Base-by-base conservation (phyloP, 2,888 invertebrate genomes). In the Neoaliturus tenellus region DNA sequence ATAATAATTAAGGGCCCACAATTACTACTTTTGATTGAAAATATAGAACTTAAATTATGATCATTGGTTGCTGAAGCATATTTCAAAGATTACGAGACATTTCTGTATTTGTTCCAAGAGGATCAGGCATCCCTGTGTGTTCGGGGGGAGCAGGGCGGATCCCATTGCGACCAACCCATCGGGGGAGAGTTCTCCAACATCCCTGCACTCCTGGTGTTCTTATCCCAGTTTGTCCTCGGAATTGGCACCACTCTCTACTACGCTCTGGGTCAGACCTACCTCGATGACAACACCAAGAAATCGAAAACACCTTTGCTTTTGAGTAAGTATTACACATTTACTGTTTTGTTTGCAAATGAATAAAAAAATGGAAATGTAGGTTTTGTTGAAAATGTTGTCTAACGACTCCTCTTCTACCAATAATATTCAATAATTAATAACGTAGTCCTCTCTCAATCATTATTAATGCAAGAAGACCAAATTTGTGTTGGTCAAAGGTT, bases 241-340 rank as follows among this genome's bases (percentile, higher is more conserved):
- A 93, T 95, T 83, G 94, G 95, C 17, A 93, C 94, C 85, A 93
- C 94, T 0, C 89, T 95, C 39, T 94, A 94, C 89, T 94, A 93
- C 88, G 93, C 93, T 0, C 90, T 95, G 58, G 94, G 95, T 0
- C 93, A 94, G 88, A 93, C 94, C 0, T 95, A 95, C 88, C 89
- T 95, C 87, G 95, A 95, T 88, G 95, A 95, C 87, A 94, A 94
- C 87, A 93, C 94, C 0, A 93, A 93, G 88, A 93, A 94, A 88
- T 93, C 93, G 20, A 93, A 93, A 86, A 93, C 94, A 0, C 94
- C 95, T 0, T 89, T 94, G 87, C 91, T 94, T 87, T 89, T 95
- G 84, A 92, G 93, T 93, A 89, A 88, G 88, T 78, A 62, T 51
- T 23, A 23, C 8, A 23, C 25, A 23, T 58, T 17, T 58, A 10